phyloP scores from a whole-genome alignment of 1,140 invertebrate genomes.

The Penaeus chinensis region DNA sequence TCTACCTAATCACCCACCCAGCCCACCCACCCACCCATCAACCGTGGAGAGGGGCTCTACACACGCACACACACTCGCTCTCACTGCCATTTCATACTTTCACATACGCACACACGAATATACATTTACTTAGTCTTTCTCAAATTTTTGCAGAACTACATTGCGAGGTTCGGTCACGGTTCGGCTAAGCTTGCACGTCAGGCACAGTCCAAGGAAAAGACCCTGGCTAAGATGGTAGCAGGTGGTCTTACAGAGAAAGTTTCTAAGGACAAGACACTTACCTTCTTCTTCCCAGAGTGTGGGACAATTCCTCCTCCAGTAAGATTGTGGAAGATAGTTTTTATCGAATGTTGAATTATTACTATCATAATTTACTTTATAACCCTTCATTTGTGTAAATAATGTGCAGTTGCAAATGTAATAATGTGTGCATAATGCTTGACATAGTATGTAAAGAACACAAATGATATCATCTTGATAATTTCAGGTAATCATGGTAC shows the following conservation, averaged over 20 bases:
- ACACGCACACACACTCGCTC: no score
- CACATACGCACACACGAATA: no score
- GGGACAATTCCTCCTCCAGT: constrained; percentile 97
- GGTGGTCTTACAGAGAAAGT: constrained; percentile 97
- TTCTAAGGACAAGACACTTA: constrained; percentile 86
- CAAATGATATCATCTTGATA: not conserved
- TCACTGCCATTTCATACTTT: no score
- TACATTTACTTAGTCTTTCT: not conserved
- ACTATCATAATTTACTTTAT: no score
- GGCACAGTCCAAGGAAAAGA: constrained; percentile 99
- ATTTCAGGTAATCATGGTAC: constrained; percentile 65
- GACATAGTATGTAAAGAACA: not conserved
- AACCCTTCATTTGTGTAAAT: not conserved
- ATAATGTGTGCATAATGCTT: not conserved
- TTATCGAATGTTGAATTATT: not conserved
- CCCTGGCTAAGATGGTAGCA: constrained; percentile 98
- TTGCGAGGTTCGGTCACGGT: constrained; percentile 98
- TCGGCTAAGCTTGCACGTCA: constrained; percentile 97
- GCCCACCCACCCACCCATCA: no score
- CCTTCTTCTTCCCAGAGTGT: constrained; percentile 97
- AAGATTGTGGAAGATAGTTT: constrained; percentile 84
- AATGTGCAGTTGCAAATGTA: not conserved
- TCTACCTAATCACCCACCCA: no score
- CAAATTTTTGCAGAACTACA: constrained; percentile 83
- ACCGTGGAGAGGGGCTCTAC: no score